Evolutionary conservation across 2,113 vertebrate species (phyloP).

Genomic region (Vulpes ferrilata): DNA sequence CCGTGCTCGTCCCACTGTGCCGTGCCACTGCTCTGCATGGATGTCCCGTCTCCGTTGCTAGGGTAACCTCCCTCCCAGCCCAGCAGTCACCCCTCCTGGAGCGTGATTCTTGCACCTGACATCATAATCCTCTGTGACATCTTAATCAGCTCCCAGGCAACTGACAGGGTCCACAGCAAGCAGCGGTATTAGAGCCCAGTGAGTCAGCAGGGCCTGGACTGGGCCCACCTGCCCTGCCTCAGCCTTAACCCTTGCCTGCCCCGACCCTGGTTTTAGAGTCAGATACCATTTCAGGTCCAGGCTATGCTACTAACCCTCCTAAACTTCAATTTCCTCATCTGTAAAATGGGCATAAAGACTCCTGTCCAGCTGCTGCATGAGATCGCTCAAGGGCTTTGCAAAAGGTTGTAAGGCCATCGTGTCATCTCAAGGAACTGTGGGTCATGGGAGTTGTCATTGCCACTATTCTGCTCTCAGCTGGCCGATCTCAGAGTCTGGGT

Average conservation of each 20-base stretch:
- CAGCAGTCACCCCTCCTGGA: constrained; percentile 69
- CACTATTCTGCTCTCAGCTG: background rate
- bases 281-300: background rate
- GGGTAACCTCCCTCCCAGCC: constrained; percentile 49
- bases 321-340: background rate
- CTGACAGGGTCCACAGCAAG: background rate
- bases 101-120: constrained; percentile 66
- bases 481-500: background rate
- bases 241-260: constrained; percentile 45
- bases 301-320: background rate
- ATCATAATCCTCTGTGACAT: constrained; percentile 79
- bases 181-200: background rate
- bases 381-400: background rate
- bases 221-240: background rate
- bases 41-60: constrained; percentile 34
- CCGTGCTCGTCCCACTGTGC: background rate
- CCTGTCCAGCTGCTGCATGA: rapidly evolving
- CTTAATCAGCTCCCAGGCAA: constrained; percentile 76
- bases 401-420: rapidly evolving
- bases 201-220: constrained; percentile 46
- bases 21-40: background rate
- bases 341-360: too few relatives aligned
- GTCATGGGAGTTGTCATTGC: rapidly evolving
- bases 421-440: background rate
- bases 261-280: background rate